Evolutionary conservation across 2,888 invertebrate genomes (phyloP).

Genomic region (Ectemnius lituratus): DNA sequence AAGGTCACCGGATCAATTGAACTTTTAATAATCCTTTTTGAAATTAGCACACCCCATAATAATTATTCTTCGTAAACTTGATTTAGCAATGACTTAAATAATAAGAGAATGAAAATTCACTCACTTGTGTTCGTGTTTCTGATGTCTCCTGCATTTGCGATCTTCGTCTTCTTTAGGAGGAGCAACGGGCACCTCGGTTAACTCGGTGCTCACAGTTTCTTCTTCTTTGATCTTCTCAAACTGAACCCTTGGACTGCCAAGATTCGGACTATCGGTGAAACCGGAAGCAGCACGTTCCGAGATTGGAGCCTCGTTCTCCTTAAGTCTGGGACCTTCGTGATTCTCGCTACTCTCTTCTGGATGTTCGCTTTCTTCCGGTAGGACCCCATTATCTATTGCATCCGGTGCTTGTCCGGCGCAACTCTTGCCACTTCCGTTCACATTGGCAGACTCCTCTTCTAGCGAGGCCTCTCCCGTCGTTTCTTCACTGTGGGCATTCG

Average conservation of each 20-base stretch:
- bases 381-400: constrained; percentile 64
- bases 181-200: constrained; percentile 44
- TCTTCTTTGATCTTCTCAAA: constrained; percentile 74
- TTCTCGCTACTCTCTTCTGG: constrained; percentile 62
- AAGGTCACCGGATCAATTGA: constrained; percentile 12
- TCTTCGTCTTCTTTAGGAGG: constrained; percentile 65
- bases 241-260: constrained; percentile 73
- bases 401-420: constrained; percentile 54
- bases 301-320: constrained; percentile 69
- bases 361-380: constrained; percentile 57
- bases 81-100: too few relatives aligned
- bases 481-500: constrained; percentile 69
- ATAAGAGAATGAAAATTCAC: constrained; percentile 5
- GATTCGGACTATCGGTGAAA: constrained; percentile 65
- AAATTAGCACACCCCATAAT: too few relatives aligned
- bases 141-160: constrained; percentile 71
- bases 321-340: too few relatives aligned
- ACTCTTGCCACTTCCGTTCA: constrained; percentile 27
- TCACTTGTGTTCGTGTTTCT: constrained; percentile 75
- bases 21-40: constrained; percentile 1
- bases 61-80: too few relatives aligned
- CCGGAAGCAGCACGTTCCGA: constrained; percentile 74
- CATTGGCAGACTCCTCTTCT: constrained; percentile 66
- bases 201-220: constrained; percentile 50
- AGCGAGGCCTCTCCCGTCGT: constrained; percentile 69